Conservation (phyloP, 2,888 invertebrate genomes). For the Troglohyphantes excavatus region DNA sequence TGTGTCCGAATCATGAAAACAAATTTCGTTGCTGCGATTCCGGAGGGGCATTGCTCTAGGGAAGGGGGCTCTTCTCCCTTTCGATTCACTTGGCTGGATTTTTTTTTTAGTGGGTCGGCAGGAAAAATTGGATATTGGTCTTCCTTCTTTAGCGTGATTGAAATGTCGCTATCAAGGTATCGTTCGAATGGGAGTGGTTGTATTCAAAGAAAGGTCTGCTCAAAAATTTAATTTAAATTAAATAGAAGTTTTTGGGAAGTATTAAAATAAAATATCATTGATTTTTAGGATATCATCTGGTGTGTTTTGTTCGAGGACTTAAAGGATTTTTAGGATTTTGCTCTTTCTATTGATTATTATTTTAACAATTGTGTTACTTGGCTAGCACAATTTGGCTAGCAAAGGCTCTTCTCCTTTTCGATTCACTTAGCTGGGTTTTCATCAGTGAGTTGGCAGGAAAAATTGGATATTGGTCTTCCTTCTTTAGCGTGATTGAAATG, state of each 20-base stretch:
- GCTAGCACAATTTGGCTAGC: no score
- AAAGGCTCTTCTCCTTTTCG: neutral
- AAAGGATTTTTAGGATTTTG: no score
- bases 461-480: constrained; percentile 47
- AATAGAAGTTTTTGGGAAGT: no score
- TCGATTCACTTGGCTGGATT: neutral
- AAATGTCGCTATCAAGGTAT: neutral
- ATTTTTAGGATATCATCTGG: no score
- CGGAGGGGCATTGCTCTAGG: constrained; percentile 17
- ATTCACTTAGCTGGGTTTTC: neutral
- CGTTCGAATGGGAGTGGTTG: neutral
- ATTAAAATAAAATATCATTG: no score
- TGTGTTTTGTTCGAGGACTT: no score
- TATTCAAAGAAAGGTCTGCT: no score
- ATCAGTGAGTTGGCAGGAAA: neutral
- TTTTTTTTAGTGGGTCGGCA: neutral
- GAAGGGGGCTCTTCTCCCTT: neutral
- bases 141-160: constrained; percentile 14
- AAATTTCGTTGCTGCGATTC: constrained; percentile 62
- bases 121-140: constrained; percentile 43
- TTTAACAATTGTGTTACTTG: no score
- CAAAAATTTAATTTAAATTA: no score
- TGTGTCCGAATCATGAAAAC: constrained; percentile 65
- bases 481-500: neutral
- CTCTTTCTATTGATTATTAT: no score